These are phyloP conservation scores for Drosophila tripunctata DNA, from an alignment of 2,888 invertebrate species.

Conservation along the genomic window DNA sequence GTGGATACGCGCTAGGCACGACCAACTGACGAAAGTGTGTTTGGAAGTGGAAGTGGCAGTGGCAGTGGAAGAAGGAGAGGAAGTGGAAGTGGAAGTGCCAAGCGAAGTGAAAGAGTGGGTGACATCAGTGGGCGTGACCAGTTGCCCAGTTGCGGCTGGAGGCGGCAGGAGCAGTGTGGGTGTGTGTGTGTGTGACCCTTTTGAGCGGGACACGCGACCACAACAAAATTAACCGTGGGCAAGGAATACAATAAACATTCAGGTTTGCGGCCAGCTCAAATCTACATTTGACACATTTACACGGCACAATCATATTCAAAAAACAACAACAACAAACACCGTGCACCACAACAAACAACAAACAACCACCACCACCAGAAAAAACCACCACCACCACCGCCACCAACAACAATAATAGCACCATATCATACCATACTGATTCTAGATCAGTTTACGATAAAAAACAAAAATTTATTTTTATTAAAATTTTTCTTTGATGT, in stretches of 20 bases:
- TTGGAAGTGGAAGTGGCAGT: not conserved
- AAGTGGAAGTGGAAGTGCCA: slow-evolving; percentile 16
- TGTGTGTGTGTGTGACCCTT: slow-evolving; percentile 8
- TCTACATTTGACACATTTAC: slow-evolving; percentile 14
- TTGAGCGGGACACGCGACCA: slow-evolving; percentile 37
- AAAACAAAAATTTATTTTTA: not conserved
- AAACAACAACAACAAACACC: slow-evolving; percentile 4
- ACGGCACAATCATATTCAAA: slow-evolving; percentile 17
- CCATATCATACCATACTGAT: slow-evolving; percentile 4
- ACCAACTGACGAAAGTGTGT: slow-evolving; percentile 32
- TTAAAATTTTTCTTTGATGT: slow-evolving; percentile 13
- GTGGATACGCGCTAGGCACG: slow-evolving; percentile 52
- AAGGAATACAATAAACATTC: slow-evolving; percentile 57
- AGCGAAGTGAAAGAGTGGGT: slow-evolving; percentile 20
- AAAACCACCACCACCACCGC: slow-evolving; percentile 9
- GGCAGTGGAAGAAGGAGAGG: slow-evolving; percentile 7
- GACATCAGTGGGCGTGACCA: slow-evolving; percentile 48
- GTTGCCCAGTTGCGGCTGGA: slow-evolving; percentile 11
- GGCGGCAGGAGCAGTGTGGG: not conserved
- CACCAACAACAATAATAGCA: not conserved
- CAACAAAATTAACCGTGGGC: slow-evolving; percentile 41
- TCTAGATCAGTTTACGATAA: slow-evolving; percentile 1
- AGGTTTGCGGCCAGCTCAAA: slow-evolving; percentile 52
- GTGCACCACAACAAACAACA: slow-evolving; percentile 11
- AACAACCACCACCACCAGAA: slow-evolving; percentile 1